Percentiles rank a stretch among this genome's conserved stretches.
Evolutionary conservation across 2,113 vertebrate genomes (phyloP).

Genomic region (Hydrolagus affinis): DNA sequence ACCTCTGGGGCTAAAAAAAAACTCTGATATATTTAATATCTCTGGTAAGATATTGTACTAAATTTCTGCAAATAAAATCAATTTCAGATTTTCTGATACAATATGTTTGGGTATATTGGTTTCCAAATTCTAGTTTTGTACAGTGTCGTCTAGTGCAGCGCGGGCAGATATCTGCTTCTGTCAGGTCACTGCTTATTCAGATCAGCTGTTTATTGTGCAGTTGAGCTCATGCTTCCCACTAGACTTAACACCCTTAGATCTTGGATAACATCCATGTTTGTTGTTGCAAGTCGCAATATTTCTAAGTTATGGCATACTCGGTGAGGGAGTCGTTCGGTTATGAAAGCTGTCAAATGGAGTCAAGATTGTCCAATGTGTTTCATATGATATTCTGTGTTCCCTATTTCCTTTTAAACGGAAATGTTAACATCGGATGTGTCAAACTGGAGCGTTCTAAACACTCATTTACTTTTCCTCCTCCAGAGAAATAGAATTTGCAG

Average conservation of each 20-base stretch:
- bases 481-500: neutral
- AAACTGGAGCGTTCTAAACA: neutral
- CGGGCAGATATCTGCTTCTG: neutral
- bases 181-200: neutral
- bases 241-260: neutral
- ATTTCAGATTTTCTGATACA: too few relatives aligned
- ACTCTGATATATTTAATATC: neutral
- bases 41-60: neutral
- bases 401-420: neutral
- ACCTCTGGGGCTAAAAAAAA: neutral
- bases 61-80: too few relatives aligned
- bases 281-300: neutral
- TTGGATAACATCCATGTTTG: neutral
- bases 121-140: neutral
- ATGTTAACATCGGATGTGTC: neutral
- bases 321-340: neutral
- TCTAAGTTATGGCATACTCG: neutral
- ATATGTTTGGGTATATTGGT: neutral
- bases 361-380: neutral
- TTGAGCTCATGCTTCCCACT: neutral
- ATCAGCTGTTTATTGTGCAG: neutral
- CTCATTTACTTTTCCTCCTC: neutral
- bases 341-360: neutral
- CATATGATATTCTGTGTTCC: neutral
- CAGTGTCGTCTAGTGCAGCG: neutral